Conservation (phyloP, 2,888 invertebrate species). For the Netelia fuscicornis region DNA sequence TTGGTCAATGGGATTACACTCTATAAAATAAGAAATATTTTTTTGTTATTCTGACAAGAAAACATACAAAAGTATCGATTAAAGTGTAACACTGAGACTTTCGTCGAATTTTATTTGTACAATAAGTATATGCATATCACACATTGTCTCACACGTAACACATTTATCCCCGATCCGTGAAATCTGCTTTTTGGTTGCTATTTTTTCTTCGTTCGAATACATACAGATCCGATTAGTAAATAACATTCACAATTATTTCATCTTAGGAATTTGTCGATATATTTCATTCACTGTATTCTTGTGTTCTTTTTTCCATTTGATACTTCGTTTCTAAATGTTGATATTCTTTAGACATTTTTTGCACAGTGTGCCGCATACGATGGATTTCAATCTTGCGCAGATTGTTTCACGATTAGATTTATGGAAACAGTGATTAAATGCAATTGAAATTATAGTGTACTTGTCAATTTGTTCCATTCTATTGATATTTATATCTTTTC, state of each 20-base stretch:
- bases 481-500: background rate
- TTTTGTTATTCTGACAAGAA: background rate
- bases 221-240: conserved; percentile 45
- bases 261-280: conserved; percentile 12
- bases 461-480: background rate
- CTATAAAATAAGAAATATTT: background rate
- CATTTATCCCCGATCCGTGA: conserved; percentile 27
- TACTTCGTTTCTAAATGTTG: background rate
- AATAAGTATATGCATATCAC: conserved; percentile 38
- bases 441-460: background rate
- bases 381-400: background rate
- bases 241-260: conserved; percentile 34
- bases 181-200: conserved; percentile 23
- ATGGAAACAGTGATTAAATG: background rate
- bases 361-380: background rate
- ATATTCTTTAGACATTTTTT: conserved; percentile 11
- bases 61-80: conserved; percentile 12
- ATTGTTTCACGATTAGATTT: background rate
- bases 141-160: conserved; percentile 20
- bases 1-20: conserved; percentile 20
- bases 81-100: conserved; percentile 39
- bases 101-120: conserved; percentile 49
- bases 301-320: conserved; percentile 6
- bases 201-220: conserved; percentile 21
- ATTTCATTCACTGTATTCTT: conserved; percentile 21